Conservation (phyloP, 2,888 invertebrate genomes). For the Mesochorus sp. region DNA sequence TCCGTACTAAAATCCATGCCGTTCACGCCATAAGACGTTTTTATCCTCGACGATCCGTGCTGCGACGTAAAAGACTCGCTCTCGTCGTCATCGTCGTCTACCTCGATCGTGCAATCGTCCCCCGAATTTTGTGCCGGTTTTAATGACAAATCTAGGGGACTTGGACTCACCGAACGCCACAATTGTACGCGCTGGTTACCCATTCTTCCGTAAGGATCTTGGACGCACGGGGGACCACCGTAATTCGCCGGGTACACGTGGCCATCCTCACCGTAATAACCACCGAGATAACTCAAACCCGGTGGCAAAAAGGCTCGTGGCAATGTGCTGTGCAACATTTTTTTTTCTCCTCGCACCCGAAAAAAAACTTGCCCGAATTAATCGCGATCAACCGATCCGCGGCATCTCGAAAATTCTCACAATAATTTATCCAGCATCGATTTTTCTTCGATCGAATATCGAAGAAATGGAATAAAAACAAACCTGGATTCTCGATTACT, state of each 20-base stretch:
- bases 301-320: slow-evolving; percentile 77
- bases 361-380: neutral
- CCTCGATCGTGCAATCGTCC: slow-evolving; percentile 72
- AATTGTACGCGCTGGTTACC: slow-evolving; percentile 59
- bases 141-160: slow-evolving; percentile 89
- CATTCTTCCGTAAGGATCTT: slow-evolving; percentile 66
- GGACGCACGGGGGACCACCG: slow-evolving; percentile 70
- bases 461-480: too few species aligned
- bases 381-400: neutral
- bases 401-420: too few species aligned
- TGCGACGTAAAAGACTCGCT: slow-evolving; percentile 66
- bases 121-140: slow-evolving; percentile 81
- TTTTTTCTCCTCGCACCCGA: slow-evolving; percentile 11
- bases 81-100: slow-evolving; percentile 75
- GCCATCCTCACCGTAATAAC: slow-evolving; percentile 75
- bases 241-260: slow-evolving; percentile 72
- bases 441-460: too few species aligned
- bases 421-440: too few species aligned
- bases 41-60: slow-evolving; percentile 31
- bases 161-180: slow-evolving; percentile 76
- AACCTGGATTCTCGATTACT: too few species aligned
- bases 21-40: slow-evolving; percentile 28
- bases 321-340: slow-evolving; percentile 78
- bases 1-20: slow-evolving; percentile 16
- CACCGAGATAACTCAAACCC: slow-evolving; percentile 73